phyloP scores from a whole-genome alignment of 2,888 invertebrate species.

The Fragum fragum region DNA sequence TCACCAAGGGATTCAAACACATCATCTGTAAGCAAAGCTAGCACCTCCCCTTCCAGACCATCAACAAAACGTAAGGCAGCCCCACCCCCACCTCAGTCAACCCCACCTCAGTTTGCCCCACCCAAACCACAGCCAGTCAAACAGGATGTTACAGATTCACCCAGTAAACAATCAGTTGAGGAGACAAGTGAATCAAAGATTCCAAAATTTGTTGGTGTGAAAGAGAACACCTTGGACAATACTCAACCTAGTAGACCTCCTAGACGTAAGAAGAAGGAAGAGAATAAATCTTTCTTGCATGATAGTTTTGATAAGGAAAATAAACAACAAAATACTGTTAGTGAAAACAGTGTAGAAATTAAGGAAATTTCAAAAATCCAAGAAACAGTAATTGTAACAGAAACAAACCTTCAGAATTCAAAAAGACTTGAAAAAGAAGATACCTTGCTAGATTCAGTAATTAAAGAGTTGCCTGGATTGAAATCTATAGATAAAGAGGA shows the following conservation, averaged over 20 bases:
- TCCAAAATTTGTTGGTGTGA: conserved; percentile 36
- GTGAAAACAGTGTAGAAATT: conserved; percentile 42
- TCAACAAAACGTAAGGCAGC: conserved; percentile 76
- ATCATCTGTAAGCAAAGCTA: conserved; percentile 19
- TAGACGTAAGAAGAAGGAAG: conserved; percentile 61
- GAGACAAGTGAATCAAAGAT: conserved; percentile 43
- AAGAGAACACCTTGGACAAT: conserved; percentile 28
- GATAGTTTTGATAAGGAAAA: conserved; percentile 56
- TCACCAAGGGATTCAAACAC: conserved; percentile 39
- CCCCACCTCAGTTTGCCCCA: conserved; percentile 2
- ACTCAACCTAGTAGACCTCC: conserved; percentile 64
- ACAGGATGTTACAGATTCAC: conserved; percentile 42
- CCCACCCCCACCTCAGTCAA: conserved; percentile 67
- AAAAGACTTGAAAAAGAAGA: conserved; percentile 46
- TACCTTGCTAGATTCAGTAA: conserved; percentile 49
- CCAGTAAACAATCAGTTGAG: conserved; percentile 50
- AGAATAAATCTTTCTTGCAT: conserved; percentile 61
- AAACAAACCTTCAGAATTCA: conserved; percentile 8
- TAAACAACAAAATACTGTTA: conserved; percentile 31
- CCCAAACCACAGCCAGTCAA: conserved; percentile 7
- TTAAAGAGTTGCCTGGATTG: conserved; percentile 52
- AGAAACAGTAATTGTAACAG: background rate
- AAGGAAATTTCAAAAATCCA: conserved; percentile 25
- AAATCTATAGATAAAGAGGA: conserved; percentile 30
- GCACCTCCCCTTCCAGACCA: conserved; percentile 63